Conservation (phyloP, 2,888 invertebrate species). For the Orgyia antiqua region DNA sequence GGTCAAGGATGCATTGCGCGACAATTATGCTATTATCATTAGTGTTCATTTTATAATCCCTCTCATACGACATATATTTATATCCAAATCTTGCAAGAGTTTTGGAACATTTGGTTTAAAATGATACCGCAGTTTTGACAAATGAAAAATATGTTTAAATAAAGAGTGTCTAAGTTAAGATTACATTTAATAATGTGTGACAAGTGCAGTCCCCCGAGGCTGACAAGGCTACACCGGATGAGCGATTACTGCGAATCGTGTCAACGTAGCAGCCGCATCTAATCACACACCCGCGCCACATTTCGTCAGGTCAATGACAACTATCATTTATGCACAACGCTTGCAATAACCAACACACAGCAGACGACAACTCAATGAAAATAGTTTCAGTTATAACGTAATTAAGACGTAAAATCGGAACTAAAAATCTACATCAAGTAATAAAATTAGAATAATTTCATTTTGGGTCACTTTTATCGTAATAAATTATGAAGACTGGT, state of each 20-base stretch:
- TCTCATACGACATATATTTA: too few species aligned
- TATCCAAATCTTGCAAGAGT: too few species aligned
- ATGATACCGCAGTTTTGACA: too few species aligned
- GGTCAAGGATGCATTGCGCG: conserved; percentile 49
- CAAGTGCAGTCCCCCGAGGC: conserved; percentile 17
- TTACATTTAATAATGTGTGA: neutral
- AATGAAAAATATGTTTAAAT: neutral
- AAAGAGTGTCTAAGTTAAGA: neutral
- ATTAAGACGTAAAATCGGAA: too few species aligned
- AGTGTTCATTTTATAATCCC: conserved; percentile 10
- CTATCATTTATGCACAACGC: conserved; percentile 25
- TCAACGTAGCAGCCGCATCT: conserved; percentile 56
- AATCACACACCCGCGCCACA: conserved; percentile 48
- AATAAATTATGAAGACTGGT: too few species aligned
- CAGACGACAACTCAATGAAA: too few species aligned
- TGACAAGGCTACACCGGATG: conserved; percentile 63
- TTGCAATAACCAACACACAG: conserved; percentile 3
- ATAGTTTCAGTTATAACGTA: too few species aligned
- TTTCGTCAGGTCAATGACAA: conserved; percentile 53
- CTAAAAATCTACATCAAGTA: conserved; percentile 7
- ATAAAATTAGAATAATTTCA: too few species aligned
- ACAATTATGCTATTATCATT: conserved; percentile 14
- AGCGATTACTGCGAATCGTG: conserved; percentile 64
- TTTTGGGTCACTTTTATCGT: too few species aligned
- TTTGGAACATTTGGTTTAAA: too few species aligned